Conservation (phyloP, 2,797 vertebrate species). For the Acropternis orthonyx region DNA sequence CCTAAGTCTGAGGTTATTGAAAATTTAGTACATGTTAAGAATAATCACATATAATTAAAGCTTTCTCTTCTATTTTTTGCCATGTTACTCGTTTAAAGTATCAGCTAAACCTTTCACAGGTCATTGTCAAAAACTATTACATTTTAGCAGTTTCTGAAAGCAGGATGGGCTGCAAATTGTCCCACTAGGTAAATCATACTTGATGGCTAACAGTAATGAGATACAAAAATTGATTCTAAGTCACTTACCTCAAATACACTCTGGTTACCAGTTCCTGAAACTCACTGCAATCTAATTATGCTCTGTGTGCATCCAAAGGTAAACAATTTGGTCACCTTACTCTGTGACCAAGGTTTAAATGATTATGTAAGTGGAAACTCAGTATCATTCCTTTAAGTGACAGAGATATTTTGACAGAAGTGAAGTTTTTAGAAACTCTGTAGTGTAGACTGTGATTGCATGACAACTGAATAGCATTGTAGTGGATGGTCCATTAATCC, state of each 20-base stretch:
- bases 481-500: not conserved
- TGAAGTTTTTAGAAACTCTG: not conserved
- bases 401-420: not conserved
- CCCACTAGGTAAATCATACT: not conserved
- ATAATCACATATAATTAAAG: slow-evolving; percentile 53
- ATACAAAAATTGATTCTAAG: not conserved
- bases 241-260: slow-evolving; percentile 14
- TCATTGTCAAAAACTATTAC: slow-evolving; percentile 9
- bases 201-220: not conserved
- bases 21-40: slow-evolving; percentile 21
- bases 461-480: not conserved
- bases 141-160: not conserved
- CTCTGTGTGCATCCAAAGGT: not conserved
- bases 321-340: not conserved
- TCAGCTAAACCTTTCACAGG: not conserved
- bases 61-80: slow-evolving; percentile 28
- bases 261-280: not conserved
- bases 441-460: not conserved
- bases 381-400: not conserved
- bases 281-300: not conserved
- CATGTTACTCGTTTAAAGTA: not conserved
- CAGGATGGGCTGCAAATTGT: not conserved
- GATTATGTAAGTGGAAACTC: not conserved
- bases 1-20: slow-evolving; percentile 44
- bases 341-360: not conserved